These are phyloP conservation scores for Heliothis virescens DNA, from an alignment of 1,140 invertebrate species.

Conservation along the genomic window DNA sequence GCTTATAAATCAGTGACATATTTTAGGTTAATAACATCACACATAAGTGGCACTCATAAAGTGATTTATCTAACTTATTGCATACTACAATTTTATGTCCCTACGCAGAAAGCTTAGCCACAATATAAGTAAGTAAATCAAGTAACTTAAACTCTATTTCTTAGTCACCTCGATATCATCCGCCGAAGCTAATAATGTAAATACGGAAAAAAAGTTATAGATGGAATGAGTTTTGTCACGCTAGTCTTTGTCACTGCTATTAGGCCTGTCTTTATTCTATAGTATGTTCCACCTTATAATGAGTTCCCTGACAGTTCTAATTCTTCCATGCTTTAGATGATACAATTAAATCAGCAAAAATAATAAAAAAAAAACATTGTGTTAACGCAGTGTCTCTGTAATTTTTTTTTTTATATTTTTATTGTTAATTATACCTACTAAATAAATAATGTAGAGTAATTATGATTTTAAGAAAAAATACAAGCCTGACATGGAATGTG, in stretches of 20 bases:
- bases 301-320: too few species aligned
- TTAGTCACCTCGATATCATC: conserved; percentile 44
- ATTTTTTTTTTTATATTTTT: too few species aligned
- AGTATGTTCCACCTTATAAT: too few species aligned
- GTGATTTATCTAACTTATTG: conserved; percentile 6
- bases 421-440: too few species aligned
- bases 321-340: too few species aligned
- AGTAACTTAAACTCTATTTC: not conserved
- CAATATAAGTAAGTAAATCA: conserved; percentile 8
- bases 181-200: conserved; percentile 40
- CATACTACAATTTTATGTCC: not conserved
- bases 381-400: too few species aligned
- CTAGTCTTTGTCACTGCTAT: conserved; percentile 49
- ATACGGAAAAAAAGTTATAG: conserved; percentile 32
- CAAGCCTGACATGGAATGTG: too few species aligned
- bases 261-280: not conserved
- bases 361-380: too few species aligned
- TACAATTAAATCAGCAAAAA: too few species aligned
- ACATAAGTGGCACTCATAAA: conserved; percentile 4
- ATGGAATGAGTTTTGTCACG: conserved; percentile 55
- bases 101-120: not conserved
- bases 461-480: too few species aligned
- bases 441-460: too few species aligned
- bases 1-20: conserved; percentile 5
- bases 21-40: not conserved